Evolutionary conservation across 2,797 vertebrate species (phyloP), one percentile per base, ranked within the genome.

Genomic region (Syncerus caffer): DNA sequence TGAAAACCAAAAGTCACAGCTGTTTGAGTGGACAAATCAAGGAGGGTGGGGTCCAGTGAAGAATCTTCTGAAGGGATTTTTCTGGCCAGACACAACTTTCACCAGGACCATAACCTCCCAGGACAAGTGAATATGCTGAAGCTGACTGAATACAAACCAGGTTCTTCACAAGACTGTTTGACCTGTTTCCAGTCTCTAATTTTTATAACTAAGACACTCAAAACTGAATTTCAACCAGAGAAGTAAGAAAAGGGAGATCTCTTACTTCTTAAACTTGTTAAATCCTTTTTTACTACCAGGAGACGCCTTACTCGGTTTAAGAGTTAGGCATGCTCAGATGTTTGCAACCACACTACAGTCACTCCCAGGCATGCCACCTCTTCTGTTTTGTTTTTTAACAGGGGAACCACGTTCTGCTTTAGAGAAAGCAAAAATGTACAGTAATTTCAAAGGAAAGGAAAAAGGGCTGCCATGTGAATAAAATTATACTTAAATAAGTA

Each of bases 131-230:
- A 79, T 60, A 71, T 89, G 93, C 97, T 96, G 94, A 97, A 96
- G 95, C 62, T 96, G 64, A 79, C 95, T 93, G 90, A 97, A 96
- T 80, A 96, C 96, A 97, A 96, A 92, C 88, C 76, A 85, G 96
- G 97, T 94, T 98, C 97, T 98, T 97, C 92, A 93, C 98, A 98
- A 84, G 88, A 96, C 21, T 96, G 83, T 86, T 98, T 95, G 97
- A 91, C 51, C 53, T 91, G 25, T 85, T 98, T 98, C 96, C 92
- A 60, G 31, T 95, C 97, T 97, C 89, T 42, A 8, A 95, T 80
- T 98, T 97, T 96, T 96, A 47, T 85, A 98, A 97, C 0, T 5
- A 95, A 97, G 31, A 74, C 38, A 93, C 47, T 95, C 71, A 92
- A 67, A 89, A 51, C 13, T 42, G 34, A 97, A 95, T 80, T 88